A percentile compares a stretch with the other conserved stretches of the same genome.
Evolutionary conservation across 2,797 vertebrate species (phyloP).

Genomic region (Todus mexicanus): DNA sequence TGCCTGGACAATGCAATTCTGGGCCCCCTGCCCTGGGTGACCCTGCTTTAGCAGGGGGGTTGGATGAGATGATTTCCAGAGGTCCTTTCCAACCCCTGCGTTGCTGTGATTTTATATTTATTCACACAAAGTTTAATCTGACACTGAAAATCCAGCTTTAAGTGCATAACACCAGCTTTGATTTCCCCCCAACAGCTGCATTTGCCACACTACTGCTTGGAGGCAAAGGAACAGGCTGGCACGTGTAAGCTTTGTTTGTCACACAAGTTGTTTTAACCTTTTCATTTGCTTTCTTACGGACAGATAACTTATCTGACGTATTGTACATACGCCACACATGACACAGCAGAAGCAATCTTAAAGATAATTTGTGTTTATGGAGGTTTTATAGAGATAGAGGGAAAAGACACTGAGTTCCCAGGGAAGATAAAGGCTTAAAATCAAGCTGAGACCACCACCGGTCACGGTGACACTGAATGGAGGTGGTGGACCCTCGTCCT

Average conservation of each 20-base stretch:
- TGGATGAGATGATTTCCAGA: too few relatives aligned
- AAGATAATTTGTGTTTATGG: background rate
- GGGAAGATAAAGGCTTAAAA: background rate
- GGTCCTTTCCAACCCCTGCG: too few relatives aligned
- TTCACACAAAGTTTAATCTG: background rate
- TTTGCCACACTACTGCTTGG: background rate
- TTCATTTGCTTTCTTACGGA: background rate
- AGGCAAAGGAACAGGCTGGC: background rate
- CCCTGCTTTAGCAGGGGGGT: too few relatives aligned
- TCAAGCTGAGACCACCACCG: background rate
- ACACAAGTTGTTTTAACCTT: background rate
- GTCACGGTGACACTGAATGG: background rate
- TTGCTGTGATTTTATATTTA: background rate
- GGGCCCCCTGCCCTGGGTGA: too few relatives aligned
- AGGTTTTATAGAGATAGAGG: background rate
- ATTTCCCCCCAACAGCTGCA: background rate
- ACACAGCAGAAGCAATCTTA: background rate
- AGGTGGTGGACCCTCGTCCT: background rate
- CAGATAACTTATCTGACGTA: background rate
- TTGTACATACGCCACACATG: rapidly evolving
- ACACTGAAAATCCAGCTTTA: background rate
- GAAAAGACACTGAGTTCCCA: background rate
- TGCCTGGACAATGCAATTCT: too few relatives aligned
- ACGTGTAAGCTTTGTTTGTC: background rate
- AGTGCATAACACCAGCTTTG: background rate